A percentile compares a stretch with the other conserved stretches of the same genome.
phyloP scores from a whole-genome alignment of 2,888 invertebrate species.

The Metalampra italica region DNA sequence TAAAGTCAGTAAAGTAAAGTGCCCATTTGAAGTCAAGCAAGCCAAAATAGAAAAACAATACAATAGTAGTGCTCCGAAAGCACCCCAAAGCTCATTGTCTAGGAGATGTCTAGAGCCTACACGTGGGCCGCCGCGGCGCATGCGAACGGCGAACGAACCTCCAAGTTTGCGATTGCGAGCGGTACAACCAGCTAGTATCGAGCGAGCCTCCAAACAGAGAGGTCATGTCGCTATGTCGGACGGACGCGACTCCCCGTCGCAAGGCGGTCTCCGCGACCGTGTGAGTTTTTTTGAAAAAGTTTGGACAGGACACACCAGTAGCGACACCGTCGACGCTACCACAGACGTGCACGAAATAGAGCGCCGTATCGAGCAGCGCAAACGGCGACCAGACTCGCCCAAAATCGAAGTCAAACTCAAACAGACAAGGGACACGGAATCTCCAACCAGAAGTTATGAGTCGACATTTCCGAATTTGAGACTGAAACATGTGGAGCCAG shows the following conservation, averaged over 20 bases:
- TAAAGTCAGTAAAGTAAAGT: no score
- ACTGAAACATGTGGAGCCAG: slow-evolving; percentile 64
- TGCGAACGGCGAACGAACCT: slow-evolving; percentile 15
- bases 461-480: slow-evolving; percentile 61
- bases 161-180: slow-evolving; percentile 27
- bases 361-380: slow-evolving; percentile 77
- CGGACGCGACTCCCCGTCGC: slow-evolving; percentile 74
- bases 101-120: slow-evolving; percentile 17
- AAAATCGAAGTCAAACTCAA: slow-evolving; percentile 81
- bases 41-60: no score
- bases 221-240: slow-evolving; percentile 75
- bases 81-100: slow-evolving; percentile 13
- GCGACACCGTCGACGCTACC: slow-evolving; percentile 58
- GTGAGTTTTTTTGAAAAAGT: slow-evolving; percentile 90
- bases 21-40: no score
- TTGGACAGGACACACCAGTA: slow-evolving; percentile 79
- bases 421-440: slow-evolving; percentile 73
- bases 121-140: slow-evolving; percentile 17
- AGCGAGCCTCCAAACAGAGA: slow-evolving; percentile 67
- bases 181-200: slow-evolving; percentile 53
- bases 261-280: slow-evolving; percentile 81
- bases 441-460: slow-evolving; percentile 65
- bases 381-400: slow-evolving; percentile 73
- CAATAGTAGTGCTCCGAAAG: slow-evolving; percentile 1
- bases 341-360: slow-evolving; percentile 81